A percentile compares a stretch with the other conserved stretches of the same genome.
phyloP scores from a whole-genome alignment of 2,797 vertebrate genomes.

The Triplophysa bombifrons region DNA sequence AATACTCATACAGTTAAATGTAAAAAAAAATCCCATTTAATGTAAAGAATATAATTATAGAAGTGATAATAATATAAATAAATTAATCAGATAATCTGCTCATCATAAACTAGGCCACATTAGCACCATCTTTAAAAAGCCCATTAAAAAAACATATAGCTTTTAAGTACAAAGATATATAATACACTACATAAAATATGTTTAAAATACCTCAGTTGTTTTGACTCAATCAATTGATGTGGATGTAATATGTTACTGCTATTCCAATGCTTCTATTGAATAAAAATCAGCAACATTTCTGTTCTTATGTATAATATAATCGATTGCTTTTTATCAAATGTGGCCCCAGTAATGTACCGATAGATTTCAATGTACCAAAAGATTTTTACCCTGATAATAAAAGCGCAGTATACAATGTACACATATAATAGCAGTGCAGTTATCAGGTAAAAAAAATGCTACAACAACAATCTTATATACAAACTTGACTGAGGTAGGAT shows the following conservation, averaged over 20 bases:
- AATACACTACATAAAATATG: neutral
- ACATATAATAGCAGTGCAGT: slow-evolving; percentile 9
- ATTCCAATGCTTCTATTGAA: neutral
- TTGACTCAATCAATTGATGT: neutral
- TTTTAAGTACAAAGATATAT: slow-evolving; percentile 9
- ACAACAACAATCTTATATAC: neutral
- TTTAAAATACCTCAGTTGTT: neutral
- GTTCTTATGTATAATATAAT: neutral
- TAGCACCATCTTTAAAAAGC: slow-evolving; percentile 17
- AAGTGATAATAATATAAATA: slow-evolving; percentile 5
- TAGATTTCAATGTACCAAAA: neutral
- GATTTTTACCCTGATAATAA: slow-evolving; percentile 4
- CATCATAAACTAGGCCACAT: slow-evolving; percentile 5
- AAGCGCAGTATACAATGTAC: slow-evolving; percentile 2
- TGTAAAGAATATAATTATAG: slow-evolving; percentile 15
- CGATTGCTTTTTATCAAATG: neutral
- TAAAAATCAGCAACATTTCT: neutral
- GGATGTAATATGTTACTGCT: too few species aligned
- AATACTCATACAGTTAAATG: neutral
- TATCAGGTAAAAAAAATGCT: slow-evolving; percentile 6
- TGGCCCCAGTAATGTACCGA: neutral
- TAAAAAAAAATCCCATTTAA: slow-evolving; percentile 62
- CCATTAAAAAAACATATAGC: neutral
- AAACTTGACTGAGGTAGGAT: slow-evolving; percentile 3
- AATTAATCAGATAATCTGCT: slow-evolving; percentile 14